phyloP scores from a whole-genome alignment of 2,797 vertebrate genomes.

The Sebastes wilsoni region DNA sequence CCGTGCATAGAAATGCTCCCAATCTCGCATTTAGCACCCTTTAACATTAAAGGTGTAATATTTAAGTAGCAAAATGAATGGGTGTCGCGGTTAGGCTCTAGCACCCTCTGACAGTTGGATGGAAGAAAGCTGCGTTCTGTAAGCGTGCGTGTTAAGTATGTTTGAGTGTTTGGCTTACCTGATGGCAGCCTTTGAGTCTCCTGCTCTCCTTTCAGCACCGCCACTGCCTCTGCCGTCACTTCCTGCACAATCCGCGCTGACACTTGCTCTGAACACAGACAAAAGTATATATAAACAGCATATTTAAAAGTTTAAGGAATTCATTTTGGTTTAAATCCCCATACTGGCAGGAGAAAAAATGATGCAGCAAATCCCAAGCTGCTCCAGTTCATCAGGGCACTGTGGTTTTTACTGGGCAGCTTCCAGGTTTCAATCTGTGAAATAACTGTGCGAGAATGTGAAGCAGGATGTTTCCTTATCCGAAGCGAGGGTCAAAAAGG shows the following conservation, averaged over 20 bases:
- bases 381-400: not conserved
- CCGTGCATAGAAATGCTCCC: too few relatives aligned
- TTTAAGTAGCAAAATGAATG: not conserved
- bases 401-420: not conserved
- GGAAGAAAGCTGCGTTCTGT: not conserved
- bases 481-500: not conserved
- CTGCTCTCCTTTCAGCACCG: constrained; percentile 96
- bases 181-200: constrained; percentile 86
- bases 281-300: too few relatives aligned
- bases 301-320: not conserved
- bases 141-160: not conserved
- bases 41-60: not conserved
- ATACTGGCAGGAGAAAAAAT: not conserved
- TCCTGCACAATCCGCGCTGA: constrained; percentile 98
- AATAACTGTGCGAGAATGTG: not conserved
- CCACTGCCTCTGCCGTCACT: constrained; percentile 97
- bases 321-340: not conserved
- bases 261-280: constrained; percentile 89
- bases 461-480: not conserved
- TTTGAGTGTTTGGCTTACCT: constrained; percentile 64
- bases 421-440: not conserved
- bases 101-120: not conserved
- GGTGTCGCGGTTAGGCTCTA: not conserved
- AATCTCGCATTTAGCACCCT: too few relatives aligned
- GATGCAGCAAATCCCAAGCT: not conserved